A percentile compares a stretch with the other conserved stretches of the same genome.
phyloP scores from a whole-genome alignment of 53 echinoderm and acorn worm species.

The Glandiceps talaboti region DNA sequence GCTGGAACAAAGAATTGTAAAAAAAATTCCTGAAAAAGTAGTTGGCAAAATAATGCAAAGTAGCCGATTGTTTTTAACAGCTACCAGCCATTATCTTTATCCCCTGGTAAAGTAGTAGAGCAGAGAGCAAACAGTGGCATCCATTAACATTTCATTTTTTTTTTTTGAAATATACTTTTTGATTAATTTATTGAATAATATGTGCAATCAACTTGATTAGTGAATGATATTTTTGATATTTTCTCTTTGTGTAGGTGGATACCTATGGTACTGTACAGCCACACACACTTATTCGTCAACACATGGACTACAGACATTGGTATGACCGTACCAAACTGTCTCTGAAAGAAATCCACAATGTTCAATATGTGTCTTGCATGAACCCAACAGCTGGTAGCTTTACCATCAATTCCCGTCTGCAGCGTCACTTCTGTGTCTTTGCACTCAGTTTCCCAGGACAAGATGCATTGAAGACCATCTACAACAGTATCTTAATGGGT shows the following conservation, averaged over 20 bases:
- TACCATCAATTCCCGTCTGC: slow-evolving; percentile 85
- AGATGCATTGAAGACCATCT: slow-evolving; percentile 80
- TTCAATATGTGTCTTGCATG: slow-evolving; percentile 96
- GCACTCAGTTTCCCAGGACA: slow-evolving; percentile 95
- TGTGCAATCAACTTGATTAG: too few relatives aligned
- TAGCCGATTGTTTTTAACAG: too few relatives aligned
- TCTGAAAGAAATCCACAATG: slow-evolving; percentile 92
- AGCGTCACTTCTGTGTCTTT: slow-evolving; percentile 96
- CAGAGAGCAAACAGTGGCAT: too few relatives aligned
- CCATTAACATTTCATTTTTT: too few relatives aligned
- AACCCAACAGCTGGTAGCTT: slow-evolving; percentile 94
- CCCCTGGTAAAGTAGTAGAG: too few relatives aligned
- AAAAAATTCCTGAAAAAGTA: too few relatives aligned
- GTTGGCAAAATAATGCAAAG: too few relatives aligned
- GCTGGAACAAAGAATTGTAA: too few relatives aligned
- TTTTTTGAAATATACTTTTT: too few relatives aligned
- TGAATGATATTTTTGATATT: too few relatives aligned
- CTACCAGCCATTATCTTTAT: too few relatives aligned
- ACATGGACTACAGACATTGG: slow-evolving; percentile 98
- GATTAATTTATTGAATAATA: too few relatives aligned
- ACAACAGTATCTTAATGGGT: slow-evolving; percentile 83
- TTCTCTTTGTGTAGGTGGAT: slow-evolving; percentile 38
- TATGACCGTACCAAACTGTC: slow-evolving; percentile 78
- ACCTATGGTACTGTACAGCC: slow-evolving; percentile 92
- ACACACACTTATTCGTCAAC: slow-evolving; percentile 81